Conservation (phyloP, 2,797 vertebrate genomes). For the Clarias laeviceps region DNA sequence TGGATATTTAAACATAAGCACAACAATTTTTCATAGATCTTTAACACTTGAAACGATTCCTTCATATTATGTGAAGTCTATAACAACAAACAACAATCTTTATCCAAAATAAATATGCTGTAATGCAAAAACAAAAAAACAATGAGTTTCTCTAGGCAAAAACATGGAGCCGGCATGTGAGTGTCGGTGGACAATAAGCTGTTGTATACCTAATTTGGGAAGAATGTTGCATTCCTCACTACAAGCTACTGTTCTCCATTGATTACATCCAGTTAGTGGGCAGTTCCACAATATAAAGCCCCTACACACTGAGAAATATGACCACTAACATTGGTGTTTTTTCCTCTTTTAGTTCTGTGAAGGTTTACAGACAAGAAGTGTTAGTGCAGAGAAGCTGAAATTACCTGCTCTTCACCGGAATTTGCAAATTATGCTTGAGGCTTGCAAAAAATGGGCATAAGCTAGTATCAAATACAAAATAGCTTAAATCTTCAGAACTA, state of each 20-base stretch:
- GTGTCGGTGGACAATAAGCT: not conserved
- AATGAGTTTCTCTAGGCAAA: not conserved
- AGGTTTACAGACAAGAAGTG: too few relatives aligned
- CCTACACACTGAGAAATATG: not conserved
- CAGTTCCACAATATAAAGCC: not conserved
- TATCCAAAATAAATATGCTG: not conserved
- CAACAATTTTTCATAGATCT: not conserved
- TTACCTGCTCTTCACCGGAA: not conserved
- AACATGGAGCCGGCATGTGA: not conserved
- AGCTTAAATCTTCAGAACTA: not conserved
- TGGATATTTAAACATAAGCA: not conserved
- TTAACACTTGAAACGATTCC: not conserved
- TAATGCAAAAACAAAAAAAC: not conserved
- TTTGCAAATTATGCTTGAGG: not conserved
- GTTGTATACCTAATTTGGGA: not conserved
- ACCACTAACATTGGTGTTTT: not conserved
- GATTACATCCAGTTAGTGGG: not conserved
- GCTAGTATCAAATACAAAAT: not conserved
- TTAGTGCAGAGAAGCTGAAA: not conserved
- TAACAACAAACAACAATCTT: not conserved
- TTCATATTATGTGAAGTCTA: not conserved
- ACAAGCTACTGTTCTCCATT: not conserved
- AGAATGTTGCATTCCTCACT: not conserved
- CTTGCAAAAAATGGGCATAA: not conserved
- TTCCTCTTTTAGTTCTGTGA: not conserved